Conservation (phyloP, 1,140 invertebrate species). For the Antheraea mylitta region DNA sequence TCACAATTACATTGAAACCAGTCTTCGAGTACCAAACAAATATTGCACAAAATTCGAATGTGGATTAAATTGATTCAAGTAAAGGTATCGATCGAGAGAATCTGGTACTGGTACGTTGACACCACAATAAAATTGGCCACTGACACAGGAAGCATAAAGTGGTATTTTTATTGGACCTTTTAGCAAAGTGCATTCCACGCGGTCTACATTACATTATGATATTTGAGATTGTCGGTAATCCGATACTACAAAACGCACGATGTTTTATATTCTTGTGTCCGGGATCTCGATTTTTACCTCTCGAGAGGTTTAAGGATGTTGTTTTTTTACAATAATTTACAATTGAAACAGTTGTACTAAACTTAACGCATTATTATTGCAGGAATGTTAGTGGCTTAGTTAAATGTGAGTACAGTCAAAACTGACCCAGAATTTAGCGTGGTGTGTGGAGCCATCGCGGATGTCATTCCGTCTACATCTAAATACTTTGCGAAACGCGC, state of each 20-base stretch:
- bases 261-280: neutral
- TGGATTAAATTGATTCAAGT: conserved; percentile 44
- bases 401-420: conserved; percentile 31
- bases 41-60: conserved; percentile 20
- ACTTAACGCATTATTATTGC: conserved; percentile 28
- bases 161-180: conserved; percentile 63
- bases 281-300: neutral
- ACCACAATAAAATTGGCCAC: conserved; percentile 59
- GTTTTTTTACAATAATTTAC: neutral
- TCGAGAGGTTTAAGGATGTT: neutral
- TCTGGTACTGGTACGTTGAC: conserved; percentile 54
- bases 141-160: conserved; percentile 67
- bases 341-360: neutral
- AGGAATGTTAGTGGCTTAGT: conserved; percentile 26
- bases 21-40: neutral
- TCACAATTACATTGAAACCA: neutral
- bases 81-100: conserved; percentile 29
- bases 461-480: conserved; percentile 40
- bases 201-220: conserved; percentile 28
- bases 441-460: conserved; percentile 29
- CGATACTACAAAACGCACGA: neutral
- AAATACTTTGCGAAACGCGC: conserved; percentile 52
- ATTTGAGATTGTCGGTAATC: conserved; percentile 23
- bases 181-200: conserved; percentile 52
- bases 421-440: conserved; percentile 39